Conservation (phyloP, 2,797 vertebrate genomes). For the Taeniopygia guttata region DNA sequence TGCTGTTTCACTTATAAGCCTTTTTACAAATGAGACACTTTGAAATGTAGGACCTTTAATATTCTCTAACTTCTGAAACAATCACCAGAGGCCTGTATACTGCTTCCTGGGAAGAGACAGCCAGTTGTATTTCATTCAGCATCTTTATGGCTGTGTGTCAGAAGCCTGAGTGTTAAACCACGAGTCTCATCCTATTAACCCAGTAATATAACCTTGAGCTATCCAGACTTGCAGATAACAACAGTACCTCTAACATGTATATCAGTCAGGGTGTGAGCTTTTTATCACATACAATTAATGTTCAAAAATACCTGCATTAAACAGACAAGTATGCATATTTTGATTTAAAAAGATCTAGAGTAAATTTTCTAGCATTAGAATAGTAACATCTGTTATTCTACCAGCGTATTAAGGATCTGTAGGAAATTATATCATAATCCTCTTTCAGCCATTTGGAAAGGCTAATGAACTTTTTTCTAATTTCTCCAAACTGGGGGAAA, state of each 20-base stretch:
- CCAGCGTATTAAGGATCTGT: background rate
- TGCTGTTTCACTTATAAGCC: constrained; percentile 36
- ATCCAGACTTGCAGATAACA: constrained; percentile 49
- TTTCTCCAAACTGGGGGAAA: background rate
- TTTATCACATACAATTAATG: constrained; percentile 14
- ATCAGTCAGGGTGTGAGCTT: constrained; percentile 15
- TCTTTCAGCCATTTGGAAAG: background rate
- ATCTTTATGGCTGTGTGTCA: constrained; percentile 63
- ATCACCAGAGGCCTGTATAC: constrained; percentile 48
- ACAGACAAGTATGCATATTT: background rate
- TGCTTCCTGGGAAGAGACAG: constrained; percentile 42
- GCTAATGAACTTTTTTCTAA: background rate
- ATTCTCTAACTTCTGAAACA: constrained; percentile 64
- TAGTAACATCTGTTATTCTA: background rate
- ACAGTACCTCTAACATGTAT: constrained; percentile 17
- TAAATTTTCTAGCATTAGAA: constrained; percentile 1
- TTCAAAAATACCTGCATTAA: background rate
- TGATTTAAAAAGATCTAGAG: background rate
- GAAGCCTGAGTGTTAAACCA: constrained; percentile 61
- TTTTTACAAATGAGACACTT: constrained; percentile 35
- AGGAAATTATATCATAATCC: background rate
- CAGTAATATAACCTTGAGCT: constrained; percentile 71
- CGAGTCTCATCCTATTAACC: constrained; percentile 69
- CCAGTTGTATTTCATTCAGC: constrained; percentile 63
- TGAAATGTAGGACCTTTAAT: constrained; percentile 48